Evolutionary conservation across 2,113 vertebrate genomes (phyloP), one percentile per base, ranked within the genome.

Genomic region (Aythya baeri): DNA sequence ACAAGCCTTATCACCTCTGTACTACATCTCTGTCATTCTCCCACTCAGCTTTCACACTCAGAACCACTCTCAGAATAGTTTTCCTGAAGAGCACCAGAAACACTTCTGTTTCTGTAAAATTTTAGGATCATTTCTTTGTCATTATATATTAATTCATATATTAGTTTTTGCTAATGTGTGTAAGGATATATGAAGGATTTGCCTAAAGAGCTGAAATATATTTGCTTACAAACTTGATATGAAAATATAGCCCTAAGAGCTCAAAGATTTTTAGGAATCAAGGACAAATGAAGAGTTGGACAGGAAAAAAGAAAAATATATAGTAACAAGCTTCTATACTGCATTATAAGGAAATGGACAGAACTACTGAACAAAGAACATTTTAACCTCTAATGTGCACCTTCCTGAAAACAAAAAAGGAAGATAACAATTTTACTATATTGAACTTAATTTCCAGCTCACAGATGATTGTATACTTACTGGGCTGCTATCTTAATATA

Each of bases 401-500:
- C 32, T 77, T 34, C n/a, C 26, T 80, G 73, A 86, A 72, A 88
- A 92, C 25, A 85, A 84, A 71, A 92, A 83, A 94, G 10, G 74
- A 84, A 93, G 78, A 11, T 11, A 46, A 77, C 81, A 86, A 50
- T 65, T 17, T 62, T 43, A 61, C 23, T 49, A 31, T 17, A 62
- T 9, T 38, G 20, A 92, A 81, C 18, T 20, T 78, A 43, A 81
- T 78, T 88, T 83, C 52, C 73, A 92, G 49, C 16, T 89, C 77
- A 88, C n/a, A 73, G 18, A 36, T 31, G 44, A 76, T 0, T 94
- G 32, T 62, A 72, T 95, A 98, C 99, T 99, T 97, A 99, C 99
- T 99, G 99, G 61, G 99, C 99, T 61, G 99, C 99, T 70, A 99
- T 99, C 98, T 99, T 99, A 97, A 99, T 99, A 93, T 99, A 99